These are phyloP conservation scores for Cinclus cinclus DNA, from an alignment of 2,113 vertebrate genomes.

Conservation along the genomic window DNA sequence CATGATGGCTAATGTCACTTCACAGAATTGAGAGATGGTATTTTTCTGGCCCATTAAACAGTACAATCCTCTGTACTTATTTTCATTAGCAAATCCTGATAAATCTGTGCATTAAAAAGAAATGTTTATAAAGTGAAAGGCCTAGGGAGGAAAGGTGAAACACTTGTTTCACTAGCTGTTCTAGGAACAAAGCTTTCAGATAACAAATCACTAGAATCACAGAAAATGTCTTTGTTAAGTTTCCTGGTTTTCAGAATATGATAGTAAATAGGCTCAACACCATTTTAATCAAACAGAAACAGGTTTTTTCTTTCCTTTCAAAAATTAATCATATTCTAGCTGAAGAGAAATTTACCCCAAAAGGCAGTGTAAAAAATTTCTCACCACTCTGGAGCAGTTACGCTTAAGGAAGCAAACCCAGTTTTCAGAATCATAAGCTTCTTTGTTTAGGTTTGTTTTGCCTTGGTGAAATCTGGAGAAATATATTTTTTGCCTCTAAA, in stretches of 20 bases:
- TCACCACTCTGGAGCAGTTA: neutral
- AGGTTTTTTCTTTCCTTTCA: neutral
- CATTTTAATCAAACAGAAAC: neutral
- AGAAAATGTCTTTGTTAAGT: neutral
- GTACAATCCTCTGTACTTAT: neutral
- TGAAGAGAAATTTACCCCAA: neutral
- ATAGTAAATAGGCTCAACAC: neutral
- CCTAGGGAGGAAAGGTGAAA: neutral
- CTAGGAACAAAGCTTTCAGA: neutral
- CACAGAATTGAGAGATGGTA: neutral
- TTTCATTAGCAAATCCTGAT: neutral
- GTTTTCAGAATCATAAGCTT: neutral
- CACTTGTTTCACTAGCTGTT: neutral
- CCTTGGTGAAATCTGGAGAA: neutral
- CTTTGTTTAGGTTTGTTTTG: constrained; percentile 37
- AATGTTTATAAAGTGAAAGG: neutral
- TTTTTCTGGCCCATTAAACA: neutral
- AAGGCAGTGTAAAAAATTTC: neutral
- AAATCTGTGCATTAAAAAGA: neutral
- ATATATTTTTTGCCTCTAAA: neutral
- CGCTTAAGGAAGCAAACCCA: neutral
- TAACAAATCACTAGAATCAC: neutral
- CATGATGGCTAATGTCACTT: neutral
- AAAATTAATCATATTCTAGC: neutral
- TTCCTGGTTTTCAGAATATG: constrained; percentile 1